Base-by-base conservation (phyloP, 2,113 vertebrate species). In the Alligator sinensis region DNA sequence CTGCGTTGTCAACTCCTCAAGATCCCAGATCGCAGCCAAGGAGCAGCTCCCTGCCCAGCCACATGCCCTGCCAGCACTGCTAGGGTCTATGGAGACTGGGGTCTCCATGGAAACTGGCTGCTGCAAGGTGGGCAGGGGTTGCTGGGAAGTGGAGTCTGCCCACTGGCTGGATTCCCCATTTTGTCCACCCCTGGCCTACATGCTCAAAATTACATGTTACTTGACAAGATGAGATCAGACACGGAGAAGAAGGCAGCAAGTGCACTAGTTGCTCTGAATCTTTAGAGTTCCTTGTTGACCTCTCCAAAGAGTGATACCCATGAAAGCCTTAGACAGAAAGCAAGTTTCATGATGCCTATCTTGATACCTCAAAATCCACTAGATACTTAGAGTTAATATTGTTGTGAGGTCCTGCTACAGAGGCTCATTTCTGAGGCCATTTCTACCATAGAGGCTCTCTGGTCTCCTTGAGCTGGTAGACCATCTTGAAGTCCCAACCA, bases 301-400 rank as follows among this genome's bases (percentile, higher is more conserved):
- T 60, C 83, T 62, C 68, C 14, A 86, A 88, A 55, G 30, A n/a
- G 75, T 4, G 19, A 75, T 22, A 38, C 66, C 68, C 38, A 19
- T 9, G 47, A 66, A 59, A 82, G 28, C 28, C 61, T 89, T 24
- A 81, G 72, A 28, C 16, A 78, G 60, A 60, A 74, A 38, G 57
- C 6, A 66, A 84, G 77, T 60, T 17, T 13, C 27, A 79, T 11
- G 75, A 89, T 54, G 61, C 84, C 13, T 63, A 11, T 1, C 19
- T 30, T 70, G 76, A 30, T 55, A 21, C 77, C 8, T 22, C 57
- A 66, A 63, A 47, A 8, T 60, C 75, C 21, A 8, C 0, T 0
- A 3, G 11, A 28, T 57, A 64, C 81, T 62, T 75, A 80, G 58
- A 76, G 22, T 72, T 63, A 54, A 30, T 64, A 82, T 60, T 8